Evolutionary conservation across 1,140 invertebrate genomes (phyloP), one percentile per base, ranked within the genome.

Genomic region (Aricia agestis): DNA sequence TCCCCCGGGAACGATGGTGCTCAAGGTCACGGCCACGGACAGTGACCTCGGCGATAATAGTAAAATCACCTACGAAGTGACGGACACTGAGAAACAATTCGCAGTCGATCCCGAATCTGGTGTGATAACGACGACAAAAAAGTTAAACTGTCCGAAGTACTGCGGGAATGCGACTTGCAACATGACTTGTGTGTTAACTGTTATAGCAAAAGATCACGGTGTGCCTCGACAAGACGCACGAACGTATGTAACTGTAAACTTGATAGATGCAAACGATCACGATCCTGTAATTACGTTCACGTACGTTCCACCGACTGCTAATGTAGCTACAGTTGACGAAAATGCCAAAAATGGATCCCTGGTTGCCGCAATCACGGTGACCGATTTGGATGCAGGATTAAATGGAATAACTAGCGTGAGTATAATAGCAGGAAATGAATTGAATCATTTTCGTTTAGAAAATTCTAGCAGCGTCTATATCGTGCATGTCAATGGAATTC

Each of bases 261-360:
- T 99, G 15, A 92, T 98, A 42, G 98, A 99, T 86, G 96, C 97
- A 1, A 99, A 99, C 90, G 97, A 99, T 93, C 98, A 99, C 84
- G 97, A 98, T 91, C 98, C 98, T 4, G 93, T 96, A 31, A 98
- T 99, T 67, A 95, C 95, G 72, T 98, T 99, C 83, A 95, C 95
- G 9, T 98, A 98, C 86, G 97, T 98, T 82, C 97, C 97, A 7
- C 92, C 95, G 0, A 96, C 95, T 0, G 96, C 96, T 0, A 95
- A 93, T 36, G 96, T 95, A 82, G 98, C 97, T 2, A 97, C 96
- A 0, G 97, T 99, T 0, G 97, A 98, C 85, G 98, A 99, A 90
- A 98, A 98, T 89, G 97, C 97, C 0, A 93, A 93, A 17, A 97
- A 97, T 83, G 97, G 97, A 11, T 96, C 96, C 2, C 95, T 98